A percentile compares a stretch with the other conserved stretches of the same genome.
These are phyloP conservation scores for Poicephalus gulielmi DNA, from an alignment of 2,113 vertebrate species.

Conservation along the genomic window DNA sequence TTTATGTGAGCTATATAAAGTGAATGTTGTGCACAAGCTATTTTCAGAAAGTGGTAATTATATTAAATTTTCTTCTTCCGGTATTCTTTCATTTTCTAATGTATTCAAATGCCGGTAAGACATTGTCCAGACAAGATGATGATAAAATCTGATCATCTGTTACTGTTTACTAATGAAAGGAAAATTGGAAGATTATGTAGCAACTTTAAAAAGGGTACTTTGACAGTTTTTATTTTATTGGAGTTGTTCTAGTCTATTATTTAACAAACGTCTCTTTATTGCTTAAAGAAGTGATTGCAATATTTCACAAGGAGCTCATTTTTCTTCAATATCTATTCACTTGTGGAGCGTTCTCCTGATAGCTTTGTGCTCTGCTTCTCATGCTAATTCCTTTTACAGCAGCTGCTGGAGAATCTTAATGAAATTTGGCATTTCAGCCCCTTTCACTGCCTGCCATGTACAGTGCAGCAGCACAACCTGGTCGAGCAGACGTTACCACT, in stretches of 20 bases:
- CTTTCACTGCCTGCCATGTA: not conserved
- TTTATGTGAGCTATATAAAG: slow-evolving; percentile 48
- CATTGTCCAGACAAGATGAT: slow-evolving; percentile 59
- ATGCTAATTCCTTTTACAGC: slow-evolving; percentile 45
- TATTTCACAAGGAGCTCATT: slow-evolving; percentile 53
- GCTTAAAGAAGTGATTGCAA: slow-evolving; percentile 59
- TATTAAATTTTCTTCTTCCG: slow-evolving; percentile 42
- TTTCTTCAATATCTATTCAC: slow-evolving; percentile 50
- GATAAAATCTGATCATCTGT: slow-evolving; percentile 65
- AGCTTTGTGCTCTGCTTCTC: slow-evolving; percentile 46
- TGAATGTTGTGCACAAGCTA: slow-evolving; percentile 16
- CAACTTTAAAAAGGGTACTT: slow-evolving; percentile 47
- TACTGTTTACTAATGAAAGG: slow-evolving; percentile 65
- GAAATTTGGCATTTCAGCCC: slow-evolving; percentile 13
- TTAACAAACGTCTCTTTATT: slow-evolving; percentile 63
- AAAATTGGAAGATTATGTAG: slow-evolving; percentile 54
- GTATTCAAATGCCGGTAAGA: slow-evolving; percentile 53
- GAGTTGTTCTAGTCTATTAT: slow-evolving; percentile 58
- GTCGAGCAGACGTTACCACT: not conserved
- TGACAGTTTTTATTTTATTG: slow-evolving; percentile 58
- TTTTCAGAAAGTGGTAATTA: slow-evolving; percentile 53
- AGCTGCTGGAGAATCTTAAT: slow-evolving; percentile 22
- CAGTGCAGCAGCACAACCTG: not conserved
- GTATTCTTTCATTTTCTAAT: slow-evolving; percentile 51
- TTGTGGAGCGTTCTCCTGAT: not conserved